These are phyloP conservation scores for Halichondria panicea DNA, from an alignment of 37 sponge, comb jelly and placozoan genomes.

Conservation along the genomic window DNA sequence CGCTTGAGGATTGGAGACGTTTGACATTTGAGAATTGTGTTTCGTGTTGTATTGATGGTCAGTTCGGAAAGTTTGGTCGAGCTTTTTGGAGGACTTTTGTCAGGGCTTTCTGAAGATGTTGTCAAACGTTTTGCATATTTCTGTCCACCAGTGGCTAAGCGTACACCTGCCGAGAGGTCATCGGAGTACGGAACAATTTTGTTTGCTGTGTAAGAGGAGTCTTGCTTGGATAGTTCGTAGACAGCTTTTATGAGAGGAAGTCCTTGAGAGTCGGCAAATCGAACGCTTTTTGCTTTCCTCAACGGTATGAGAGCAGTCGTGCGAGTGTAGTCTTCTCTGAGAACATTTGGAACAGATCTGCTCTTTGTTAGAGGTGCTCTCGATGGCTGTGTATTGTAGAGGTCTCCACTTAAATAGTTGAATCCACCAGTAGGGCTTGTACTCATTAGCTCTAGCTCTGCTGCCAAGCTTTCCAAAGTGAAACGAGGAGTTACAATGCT, in stretches of 20 bases:
- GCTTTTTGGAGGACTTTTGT: no score
- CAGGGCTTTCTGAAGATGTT: no score
- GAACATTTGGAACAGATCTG: conserved; percentile 41
- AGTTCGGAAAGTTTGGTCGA: no score
- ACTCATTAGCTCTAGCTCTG: neutral
- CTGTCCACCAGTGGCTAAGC: no score
- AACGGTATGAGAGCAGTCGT: neutral
- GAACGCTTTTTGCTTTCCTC: conserved; percentile 62
- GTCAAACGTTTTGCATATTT: no score
- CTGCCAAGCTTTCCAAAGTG: conserved; percentile 30
- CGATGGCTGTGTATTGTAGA: neutral
- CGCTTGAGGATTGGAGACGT: conserved; percentile 9
- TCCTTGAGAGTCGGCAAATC: conserved; percentile 83
- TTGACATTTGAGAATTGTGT: neutral
- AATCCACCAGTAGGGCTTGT: conserved; percentile 33
- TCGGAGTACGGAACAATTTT: conserved; percentile 58
- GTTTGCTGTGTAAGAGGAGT: conserved; percentile 58
- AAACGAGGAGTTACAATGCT: neutral
- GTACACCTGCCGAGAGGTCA: no score
- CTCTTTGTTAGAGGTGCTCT: conserved; percentile 5
- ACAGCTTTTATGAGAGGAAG: conserved; percentile 59
- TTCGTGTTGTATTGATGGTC: neutral
- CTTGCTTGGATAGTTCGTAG: conserved; percentile 37
- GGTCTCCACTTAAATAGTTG: conserved; percentile 12
- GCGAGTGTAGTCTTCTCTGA: neutral